phyloP scores from a whole-genome alignment of 2,888 invertebrate species.

The Dione juno region DNA sequence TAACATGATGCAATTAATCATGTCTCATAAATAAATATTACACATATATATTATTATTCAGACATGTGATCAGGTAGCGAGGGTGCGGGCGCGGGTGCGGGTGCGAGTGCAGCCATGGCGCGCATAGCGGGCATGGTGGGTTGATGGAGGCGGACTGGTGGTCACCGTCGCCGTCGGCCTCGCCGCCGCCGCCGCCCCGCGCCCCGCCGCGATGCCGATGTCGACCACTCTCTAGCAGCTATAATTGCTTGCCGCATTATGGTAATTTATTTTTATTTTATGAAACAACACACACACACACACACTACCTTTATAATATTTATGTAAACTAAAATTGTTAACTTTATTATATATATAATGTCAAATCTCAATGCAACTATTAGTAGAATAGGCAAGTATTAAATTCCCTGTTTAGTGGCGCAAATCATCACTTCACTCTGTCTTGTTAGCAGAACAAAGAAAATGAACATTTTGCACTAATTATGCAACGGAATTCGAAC shows the following conservation, averaged over 20 bases:
- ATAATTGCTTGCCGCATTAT: conserved; percentile 76
- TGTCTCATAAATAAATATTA: conserved; percentile 7
- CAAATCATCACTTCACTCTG: too few relatives aligned
- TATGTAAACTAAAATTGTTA: too few relatives aligned
- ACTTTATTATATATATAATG: too few relatives aligned
- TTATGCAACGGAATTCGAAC: too few relatives aligned
- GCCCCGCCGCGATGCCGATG: conserved; percentile 78
- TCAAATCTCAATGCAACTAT: too few relatives aligned
- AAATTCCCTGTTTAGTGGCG: too few relatives aligned
- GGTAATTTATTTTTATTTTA: conserved; percentile 53
- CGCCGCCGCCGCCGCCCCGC: conserved; percentile 80
- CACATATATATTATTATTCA: conserved; percentile 19
- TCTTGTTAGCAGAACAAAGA: too few relatives aligned
- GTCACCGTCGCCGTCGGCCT: conserved; percentile 75
- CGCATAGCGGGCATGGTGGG: conserved; percentile 73
- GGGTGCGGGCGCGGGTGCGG: conserved; percentile 57
- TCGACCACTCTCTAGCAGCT: conserved; percentile 74
- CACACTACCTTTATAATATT: too few relatives aligned
- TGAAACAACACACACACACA: too few relatives aligned
- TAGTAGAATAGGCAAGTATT: too few relatives aligned
- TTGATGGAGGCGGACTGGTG: conserved; percentile 79
- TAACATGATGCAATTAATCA: too few relatives aligned
- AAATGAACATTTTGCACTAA: too few relatives aligned
- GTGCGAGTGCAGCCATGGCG: conserved; percentile 71
- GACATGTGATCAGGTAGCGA: conserved; percentile 66